These are phyloP conservation scores for Silurus meridionalis DNA, from an alignment of 2,113 vertebrate species.

Conservation along the genomic window DNA sequence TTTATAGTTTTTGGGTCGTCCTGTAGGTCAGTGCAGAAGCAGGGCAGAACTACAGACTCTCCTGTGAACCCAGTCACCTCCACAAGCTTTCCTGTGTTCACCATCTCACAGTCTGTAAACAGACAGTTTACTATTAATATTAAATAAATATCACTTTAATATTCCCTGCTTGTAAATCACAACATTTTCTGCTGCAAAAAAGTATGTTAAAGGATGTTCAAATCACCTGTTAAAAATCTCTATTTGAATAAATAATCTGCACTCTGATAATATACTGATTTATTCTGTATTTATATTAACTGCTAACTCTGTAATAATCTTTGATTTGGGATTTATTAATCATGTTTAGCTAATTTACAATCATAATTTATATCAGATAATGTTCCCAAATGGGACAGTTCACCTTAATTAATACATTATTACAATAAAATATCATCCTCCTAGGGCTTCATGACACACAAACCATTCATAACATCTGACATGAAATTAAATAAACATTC, in stretches of 20 bases:
- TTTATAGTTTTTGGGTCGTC: background rate
- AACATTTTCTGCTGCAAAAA: background rate
- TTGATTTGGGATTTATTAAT: too few species aligned
- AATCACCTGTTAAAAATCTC: background rate
- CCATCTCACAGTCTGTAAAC: background rate
- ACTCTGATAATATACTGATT: too few species aligned
- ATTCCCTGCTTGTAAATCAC: background rate
- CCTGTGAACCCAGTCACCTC: background rate
- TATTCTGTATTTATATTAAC: too few species aligned
- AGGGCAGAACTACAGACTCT: conserved; percentile 31
- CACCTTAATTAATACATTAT: too few species aligned
- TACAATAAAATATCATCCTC: too few species aligned
- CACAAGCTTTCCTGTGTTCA: background rate
- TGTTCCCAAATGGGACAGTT: too few species aligned
- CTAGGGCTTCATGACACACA: too few species aligned
- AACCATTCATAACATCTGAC: too few species aligned
- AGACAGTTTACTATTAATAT: background rate
- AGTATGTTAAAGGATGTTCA: background rate
- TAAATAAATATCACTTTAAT: background rate
- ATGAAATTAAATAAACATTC: too few species aligned
- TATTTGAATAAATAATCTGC: background rate
- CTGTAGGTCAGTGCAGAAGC: conserved; percentile 18
- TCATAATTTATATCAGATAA: too few species aligned
- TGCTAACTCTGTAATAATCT: too few species aligned
- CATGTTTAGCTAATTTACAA: too few species aligned